Conservation (phyloP, 2,888 invertebrate genomes). For the Plemyria rubiginata region DNA sequence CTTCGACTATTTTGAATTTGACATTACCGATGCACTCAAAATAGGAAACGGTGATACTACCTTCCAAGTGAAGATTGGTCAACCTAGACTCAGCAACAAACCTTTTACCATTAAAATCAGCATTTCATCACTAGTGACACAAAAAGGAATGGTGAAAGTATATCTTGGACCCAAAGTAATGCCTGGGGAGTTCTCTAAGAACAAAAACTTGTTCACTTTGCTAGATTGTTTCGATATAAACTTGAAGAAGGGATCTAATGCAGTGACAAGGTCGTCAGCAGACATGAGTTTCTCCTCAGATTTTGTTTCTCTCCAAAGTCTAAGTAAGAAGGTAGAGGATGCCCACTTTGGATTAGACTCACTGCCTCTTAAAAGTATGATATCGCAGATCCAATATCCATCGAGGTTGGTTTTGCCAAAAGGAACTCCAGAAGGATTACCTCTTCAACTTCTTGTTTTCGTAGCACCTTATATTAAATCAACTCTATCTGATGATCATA, state of each 20-base stretch:
- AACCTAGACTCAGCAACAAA: constrained; percentile 89
- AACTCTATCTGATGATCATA: constrained; percentile 47
- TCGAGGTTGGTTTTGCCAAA: constrained; percentile 88
- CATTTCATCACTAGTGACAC: constrained; percentile 84
- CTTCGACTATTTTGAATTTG: constrained; percentile 87
- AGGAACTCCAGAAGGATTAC: constrained; percentile 87
- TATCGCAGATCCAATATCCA: constrained; percentile 87
- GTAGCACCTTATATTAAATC: constrained; percentile 81
- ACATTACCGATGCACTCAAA: constrained; percentile 86
- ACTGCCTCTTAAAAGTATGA: constrained; percentile 74
- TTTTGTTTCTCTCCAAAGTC: constrained; percentile 84
- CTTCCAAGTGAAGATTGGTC: constrained; percentile 76
- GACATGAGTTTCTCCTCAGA: constrained; percentile 85
- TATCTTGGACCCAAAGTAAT: constrained; percentile 89
- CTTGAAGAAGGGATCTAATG: constrained; percentile 86
- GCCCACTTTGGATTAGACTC: constrained; percentile 83
- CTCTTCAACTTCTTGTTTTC: constrained; percentile 87
- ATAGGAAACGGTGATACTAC: constrained; percentile 56
- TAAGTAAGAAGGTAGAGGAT: constrained; percentile 86
- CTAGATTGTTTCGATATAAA: constrained; percentile 85
- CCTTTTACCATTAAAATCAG: constrained; percentile 87
- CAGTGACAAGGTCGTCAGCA: constrained; percentile 86
- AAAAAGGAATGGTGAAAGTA: constrained; percentile 86
- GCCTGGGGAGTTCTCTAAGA: constrained; percentile 79
- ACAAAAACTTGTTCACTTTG: constrained; percentile 84